These are phyloP conservation scores for Rhabdornis inornatus DNA, from an alignment of 2,113 vertebrate species.

Conservation along the genomic window DNA sequence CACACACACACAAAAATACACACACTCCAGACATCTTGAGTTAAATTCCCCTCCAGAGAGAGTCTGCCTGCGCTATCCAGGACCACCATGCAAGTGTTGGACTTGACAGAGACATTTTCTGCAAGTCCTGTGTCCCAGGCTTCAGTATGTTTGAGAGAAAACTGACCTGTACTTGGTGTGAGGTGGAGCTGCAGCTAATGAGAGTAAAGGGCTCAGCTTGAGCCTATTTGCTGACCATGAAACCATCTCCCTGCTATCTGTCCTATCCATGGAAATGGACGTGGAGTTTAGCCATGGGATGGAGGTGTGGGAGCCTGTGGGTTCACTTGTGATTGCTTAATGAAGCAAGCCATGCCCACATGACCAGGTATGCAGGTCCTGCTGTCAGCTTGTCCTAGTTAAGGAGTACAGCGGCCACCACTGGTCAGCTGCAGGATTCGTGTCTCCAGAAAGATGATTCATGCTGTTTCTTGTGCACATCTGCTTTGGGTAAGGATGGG, in stretches of 20 bases:
- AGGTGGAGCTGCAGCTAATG: background rate
- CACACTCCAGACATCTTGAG: background rate
- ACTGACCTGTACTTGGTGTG: background rate
- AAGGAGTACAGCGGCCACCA: background rate
- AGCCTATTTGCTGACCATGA: background rate
- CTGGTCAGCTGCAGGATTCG: background rate
- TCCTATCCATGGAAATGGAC: background rate
- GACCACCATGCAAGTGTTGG: background rate
- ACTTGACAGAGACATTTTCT: background rate
- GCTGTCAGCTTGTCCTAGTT: background rate
- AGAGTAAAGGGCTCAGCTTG: background rate
- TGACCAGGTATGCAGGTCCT: background rate
- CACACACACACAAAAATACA: background rate
- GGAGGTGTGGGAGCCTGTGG: background rate
- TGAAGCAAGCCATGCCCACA: background rate
- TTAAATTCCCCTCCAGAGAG: background rate
- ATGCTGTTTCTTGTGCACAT: background rate
- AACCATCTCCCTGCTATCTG: background rate
- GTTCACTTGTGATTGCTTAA: rapidly evolving
- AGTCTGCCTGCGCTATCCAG: background rate
- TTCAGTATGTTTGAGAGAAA: background rate
- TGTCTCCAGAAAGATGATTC: background rate
- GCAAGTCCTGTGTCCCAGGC: background rate
- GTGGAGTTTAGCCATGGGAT: background rate
- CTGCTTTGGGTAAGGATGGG: background rate